Conservation (phyloP, 2,888 invertebrate genomes). For the Lasioglossum figueresi region DNA sequence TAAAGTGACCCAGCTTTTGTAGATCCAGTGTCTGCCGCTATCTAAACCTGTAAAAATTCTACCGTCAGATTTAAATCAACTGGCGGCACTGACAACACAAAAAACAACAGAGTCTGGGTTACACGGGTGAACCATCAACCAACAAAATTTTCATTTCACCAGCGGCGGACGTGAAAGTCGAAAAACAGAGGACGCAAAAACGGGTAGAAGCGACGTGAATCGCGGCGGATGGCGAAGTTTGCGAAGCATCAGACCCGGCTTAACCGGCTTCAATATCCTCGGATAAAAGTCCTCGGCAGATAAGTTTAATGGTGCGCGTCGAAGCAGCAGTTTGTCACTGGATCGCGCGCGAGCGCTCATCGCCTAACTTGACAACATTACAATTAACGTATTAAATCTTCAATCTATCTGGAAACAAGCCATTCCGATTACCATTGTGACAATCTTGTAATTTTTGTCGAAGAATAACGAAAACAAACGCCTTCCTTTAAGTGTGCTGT, state of each 20-base stretch:
- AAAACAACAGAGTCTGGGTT: not conserved
- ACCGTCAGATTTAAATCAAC: not conserved
- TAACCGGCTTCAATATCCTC: slow-evolving; percentile 42
- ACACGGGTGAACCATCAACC: not conserved
- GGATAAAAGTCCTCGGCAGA: slow-evolving; percentile 40
- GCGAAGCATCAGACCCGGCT: slow-evolving; percentile 19
- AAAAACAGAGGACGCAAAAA: not conserved
- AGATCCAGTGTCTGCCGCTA: not conserved
- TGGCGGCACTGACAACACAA: not conserved
- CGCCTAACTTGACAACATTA: slow-evolving; percentile 51
- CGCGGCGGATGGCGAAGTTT: slow-evolving; percentile 5
- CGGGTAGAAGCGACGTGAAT: not conserved
- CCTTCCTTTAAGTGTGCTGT: not conserved
- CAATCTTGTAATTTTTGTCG: not conserved
- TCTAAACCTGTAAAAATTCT: not conserved
- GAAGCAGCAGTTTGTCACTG: slow-evolving; percentile 49
- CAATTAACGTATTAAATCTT: slow-evolving; percentile 43
- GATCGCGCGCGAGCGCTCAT: slow-evolving; percentile 28
- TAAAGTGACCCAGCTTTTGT: not conserved
- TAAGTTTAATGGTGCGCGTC: slow-evolving; percentile 49
- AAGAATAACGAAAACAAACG: not conserved
- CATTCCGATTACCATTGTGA: not conserved
- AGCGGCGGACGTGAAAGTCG: not conserved
- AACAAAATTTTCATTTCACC: slow-evolving; percentile 8
- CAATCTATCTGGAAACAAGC: not conserved